These are phyloP conservation scores for Buceros bicornis DNA, from an alignment of 2,797 vertebrate species.

Conservation along the genomic window DNA sequence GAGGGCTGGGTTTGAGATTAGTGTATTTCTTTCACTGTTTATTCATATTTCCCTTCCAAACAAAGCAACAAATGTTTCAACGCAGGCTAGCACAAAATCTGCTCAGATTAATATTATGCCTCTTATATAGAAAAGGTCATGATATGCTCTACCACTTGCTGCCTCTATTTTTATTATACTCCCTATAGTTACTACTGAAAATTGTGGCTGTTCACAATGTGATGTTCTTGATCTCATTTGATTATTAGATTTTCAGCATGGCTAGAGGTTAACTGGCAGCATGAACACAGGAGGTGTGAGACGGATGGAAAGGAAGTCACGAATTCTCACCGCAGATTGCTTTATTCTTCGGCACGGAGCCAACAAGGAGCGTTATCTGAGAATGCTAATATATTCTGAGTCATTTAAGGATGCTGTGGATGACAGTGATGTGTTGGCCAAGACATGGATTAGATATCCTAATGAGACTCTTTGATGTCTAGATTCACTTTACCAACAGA, in stretches of 20 bases:
- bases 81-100: not conserved
- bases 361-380: not conserved
- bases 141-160: not conserved
- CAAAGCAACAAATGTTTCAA: not conserved
- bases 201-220: not conserved
- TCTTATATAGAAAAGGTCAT: not conserved
- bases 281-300: not conserved
- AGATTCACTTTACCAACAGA: not conserved
- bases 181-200: not conserved
- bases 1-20: not conserved
- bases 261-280: not conserved
- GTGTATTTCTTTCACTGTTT: not conserved
- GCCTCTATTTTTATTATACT: not conserved
- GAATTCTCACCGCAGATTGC: not conserved
- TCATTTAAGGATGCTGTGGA: not conserved
- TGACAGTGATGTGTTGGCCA: not conserved
- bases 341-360: not conserved
- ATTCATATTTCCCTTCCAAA: not conserved
- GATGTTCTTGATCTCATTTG: not conserved
- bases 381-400: not conserved
- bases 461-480: not conserved
- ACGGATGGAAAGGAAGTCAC: not conserved
- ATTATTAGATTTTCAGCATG: not conserved
- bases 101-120: not conserved
- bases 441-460: not conserved